Evolutionary conservation across 1,140 invertebrate genomes (phyloP), one percentile per base, ranked within the genome.

Genomic region (Campoletis sonorensis): DNA sequence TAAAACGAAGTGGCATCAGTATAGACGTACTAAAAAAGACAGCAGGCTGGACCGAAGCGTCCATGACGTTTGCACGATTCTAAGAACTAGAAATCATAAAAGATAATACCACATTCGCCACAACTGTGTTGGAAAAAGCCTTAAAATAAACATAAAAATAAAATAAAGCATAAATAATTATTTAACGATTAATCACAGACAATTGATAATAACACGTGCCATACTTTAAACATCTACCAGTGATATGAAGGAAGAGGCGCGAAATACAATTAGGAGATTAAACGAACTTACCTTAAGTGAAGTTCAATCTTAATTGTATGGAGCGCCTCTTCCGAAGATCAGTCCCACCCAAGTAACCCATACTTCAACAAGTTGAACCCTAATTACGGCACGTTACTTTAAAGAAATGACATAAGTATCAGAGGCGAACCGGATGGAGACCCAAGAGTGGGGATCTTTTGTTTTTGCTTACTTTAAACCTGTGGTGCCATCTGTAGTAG

Each of bases 41-140:
- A 18, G 81, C 82, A 54, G 84, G 83, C 15, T 84, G 85, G 85
- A 85, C 84, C 54, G 77, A 80, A 23, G 23, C 80, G 26, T 86
- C 86, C 5, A 54, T 73, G 51, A 82, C 80, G 8, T 87, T 87
- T 81, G 70, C 86, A 15, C 68, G 70, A 51, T 86, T 84, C 51
- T 86, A 87, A 45, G 30, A 87, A 58, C 40, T 67, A 23, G 30
- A 71, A 21, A 77, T 81, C 10, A n/a, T 54, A 75, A 68, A 79
- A 30, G 72, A 84, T 51, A 15, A 33, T 16, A 51, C 23, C 7
- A 78, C 1, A 21, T 83, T 81, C 67, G 79, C 79, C 11, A 68
- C 54, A 77, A 61, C 64, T 70, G 64, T 83, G 27, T 61, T 83
- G 54, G 23, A 77, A 71, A 58, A 37, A 10, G 18, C n/a, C n/a